These are phyloP conservation scores for Toxostoma redivivum DNA, from an alignment of 2,113 vertebrate species.

Conservation along the genomic window DNA sequence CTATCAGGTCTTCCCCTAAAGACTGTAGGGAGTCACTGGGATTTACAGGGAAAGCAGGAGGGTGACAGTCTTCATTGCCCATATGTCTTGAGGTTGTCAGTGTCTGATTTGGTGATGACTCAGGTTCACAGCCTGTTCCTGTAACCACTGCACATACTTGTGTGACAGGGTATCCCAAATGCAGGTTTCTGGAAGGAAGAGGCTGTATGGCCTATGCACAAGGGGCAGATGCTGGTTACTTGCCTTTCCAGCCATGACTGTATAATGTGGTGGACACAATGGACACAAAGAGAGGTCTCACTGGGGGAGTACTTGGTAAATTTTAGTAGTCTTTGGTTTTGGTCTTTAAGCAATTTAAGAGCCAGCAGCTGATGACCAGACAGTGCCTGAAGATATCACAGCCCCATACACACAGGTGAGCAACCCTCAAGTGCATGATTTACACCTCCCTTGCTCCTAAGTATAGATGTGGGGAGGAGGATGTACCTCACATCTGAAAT, in stretches of 20 bases:
- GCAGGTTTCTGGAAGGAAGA: neutral
- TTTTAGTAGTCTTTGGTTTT: neutral
- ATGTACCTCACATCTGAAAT: neutral
- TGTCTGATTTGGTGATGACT: neutral
- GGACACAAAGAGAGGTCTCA: neutral
- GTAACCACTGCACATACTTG: neutral
- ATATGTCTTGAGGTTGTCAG: accelerated
- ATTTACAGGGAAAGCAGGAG: neutral
- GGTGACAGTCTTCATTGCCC: neutral
- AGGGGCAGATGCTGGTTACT: neutral
- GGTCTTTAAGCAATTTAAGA: neutral
- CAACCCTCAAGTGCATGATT: neutral
- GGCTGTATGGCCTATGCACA: neutral
- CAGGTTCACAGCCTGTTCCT: neutral
- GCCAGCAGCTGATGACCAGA: neutral
- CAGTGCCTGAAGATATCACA: neutral
- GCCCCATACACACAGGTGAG: neutral
- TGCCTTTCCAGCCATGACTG: neutral
- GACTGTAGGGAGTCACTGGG: neutral
- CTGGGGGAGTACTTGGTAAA: neutral
- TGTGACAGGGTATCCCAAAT: neutral
- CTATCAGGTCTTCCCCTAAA: neutral
- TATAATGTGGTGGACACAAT: neutral
- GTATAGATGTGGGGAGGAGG: neutral
- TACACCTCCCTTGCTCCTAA: neutral